Evolutionary conservation across 2,888 invertebrate genomes (phyloP).

Genomic region (Thereva unica): DNA sequence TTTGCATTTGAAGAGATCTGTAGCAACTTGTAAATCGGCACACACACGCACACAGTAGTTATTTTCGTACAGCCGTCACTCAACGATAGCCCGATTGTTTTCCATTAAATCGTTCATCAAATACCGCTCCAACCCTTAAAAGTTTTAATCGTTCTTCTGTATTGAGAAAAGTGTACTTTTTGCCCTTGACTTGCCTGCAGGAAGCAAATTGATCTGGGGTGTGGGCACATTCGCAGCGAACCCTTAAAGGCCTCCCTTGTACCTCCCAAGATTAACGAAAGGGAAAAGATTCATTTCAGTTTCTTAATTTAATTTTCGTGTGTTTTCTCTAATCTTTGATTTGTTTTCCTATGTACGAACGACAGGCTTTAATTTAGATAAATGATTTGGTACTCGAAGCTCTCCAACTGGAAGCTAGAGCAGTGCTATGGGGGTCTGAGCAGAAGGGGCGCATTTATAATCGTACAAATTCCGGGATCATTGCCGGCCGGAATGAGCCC

Average conservation of each 20-base stretch:
- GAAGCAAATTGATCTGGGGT: conserved; percentile 17
- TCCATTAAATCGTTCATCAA: conserved; percentile 13
- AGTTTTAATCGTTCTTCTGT: conserved; percentile 27
- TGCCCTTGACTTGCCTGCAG: conserved; percentile 16
- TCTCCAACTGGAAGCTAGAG: no score
- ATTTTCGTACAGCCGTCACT: no score
- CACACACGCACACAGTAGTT: no score
- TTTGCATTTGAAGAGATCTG: no score
- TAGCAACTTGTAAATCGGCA: no score
- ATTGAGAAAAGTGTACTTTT: conserved; percentile 16
- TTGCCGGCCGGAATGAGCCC: neutral
- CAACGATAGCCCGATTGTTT: no score
- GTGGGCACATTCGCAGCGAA: neutral
- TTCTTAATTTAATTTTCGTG: conserved; percentile 40
- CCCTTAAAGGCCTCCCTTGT: conserved; percentile 2
- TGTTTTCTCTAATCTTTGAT: conserved; percentile 60
- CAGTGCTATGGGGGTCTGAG: no score
- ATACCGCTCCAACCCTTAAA: conserved; percentile 14
- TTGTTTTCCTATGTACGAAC: conserved; percentile 58
- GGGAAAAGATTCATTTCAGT: conserved; percentile 4
- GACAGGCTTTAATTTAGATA: conserved; percentile 60
- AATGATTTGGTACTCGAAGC: conserved; percentile 50
- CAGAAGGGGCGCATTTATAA: neutral
- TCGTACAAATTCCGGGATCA: conserved; percentile 18
- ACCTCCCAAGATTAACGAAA: neutral